These are phyloP conservation scores for Baronia brevicornis DNA, from an alignment of 2,888 invertebrate genomes.

Conservation along the genomic window DNA sequence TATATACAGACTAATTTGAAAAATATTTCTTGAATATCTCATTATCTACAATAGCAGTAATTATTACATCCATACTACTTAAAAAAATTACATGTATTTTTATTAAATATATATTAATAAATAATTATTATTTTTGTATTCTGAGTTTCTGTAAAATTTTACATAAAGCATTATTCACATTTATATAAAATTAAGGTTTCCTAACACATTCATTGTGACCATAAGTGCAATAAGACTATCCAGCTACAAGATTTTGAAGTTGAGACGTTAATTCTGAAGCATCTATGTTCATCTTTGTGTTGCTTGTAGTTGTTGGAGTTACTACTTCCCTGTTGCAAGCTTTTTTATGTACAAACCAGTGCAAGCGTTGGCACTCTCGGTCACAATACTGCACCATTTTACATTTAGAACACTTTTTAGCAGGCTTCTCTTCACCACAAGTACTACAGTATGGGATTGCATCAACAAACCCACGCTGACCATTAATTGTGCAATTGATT, in stretches of 20 bases:
- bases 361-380: slow-evolving; percentile 93
- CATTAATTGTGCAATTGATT: slow-evolving; percentile 89
- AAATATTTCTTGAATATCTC: too few relatives aligned
- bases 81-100: too few relatives aligned
- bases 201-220: slow-evolving; percentile 11
- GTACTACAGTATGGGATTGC: slow-evolving; percentile 84
- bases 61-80: too few relatives aligned
- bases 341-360: slow-evolving; percentile 94
- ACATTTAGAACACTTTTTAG: slow-evolving; percentile 96
- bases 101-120: too few relatives aligned
- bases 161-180: slow-evolving; percentile 8
- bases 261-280: slow-evolving; percentile 65
- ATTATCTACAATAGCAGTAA: too few relatives aligned
- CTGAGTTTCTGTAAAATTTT: too few relatives aligned
- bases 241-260: slow-evolving; percentile 67
- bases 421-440: slow-evolving; percentile 91
- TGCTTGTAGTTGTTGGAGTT: slow-evolving; percentile 38
- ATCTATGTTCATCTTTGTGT: slow-evolving; percentile 50
- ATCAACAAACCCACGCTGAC: slow-evolving; percentile 86
- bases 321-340: slow-evolving; percentile 81
- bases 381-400: slow-evolving; percentile 96
- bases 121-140: too few relatives aligned
- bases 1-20: too few relatives aligned
- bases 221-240: slow-evolving; percentile 32
- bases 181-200: slow-evolving; percentile 3